Conservation (phyloP, 2,113 vertebrate species). For the Xiphophorus maculatus region DNA sequence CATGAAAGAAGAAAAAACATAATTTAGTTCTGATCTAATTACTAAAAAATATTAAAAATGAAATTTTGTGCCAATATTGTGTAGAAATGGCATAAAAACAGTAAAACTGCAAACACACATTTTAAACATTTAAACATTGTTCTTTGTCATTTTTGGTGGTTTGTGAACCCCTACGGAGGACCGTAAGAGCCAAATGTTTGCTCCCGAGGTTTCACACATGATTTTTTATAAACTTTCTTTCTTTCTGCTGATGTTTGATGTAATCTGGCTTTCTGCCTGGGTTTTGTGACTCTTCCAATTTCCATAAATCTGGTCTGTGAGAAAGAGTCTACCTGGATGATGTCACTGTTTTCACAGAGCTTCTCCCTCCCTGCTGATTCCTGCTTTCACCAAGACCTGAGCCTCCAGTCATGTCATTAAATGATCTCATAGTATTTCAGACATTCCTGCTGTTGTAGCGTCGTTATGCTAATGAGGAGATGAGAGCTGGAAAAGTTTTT, state of each 20-base stretch:
- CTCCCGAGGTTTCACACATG: no score
- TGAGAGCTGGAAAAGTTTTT: not conserved
- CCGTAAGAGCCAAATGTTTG: no score
- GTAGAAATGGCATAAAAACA: no score
- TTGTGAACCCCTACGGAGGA: no score
- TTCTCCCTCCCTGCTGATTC: not conserved
- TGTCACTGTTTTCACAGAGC: slow-evolving; percentile 27
- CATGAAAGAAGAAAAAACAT: no score
- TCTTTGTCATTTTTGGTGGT: no score
- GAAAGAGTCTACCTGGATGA: slow-evolving; percentile 1
- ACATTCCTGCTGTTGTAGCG: not conserved
- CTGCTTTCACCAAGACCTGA: not conserved
- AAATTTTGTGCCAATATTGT: no score
- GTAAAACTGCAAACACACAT: no score
- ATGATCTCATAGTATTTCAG: not conserved
- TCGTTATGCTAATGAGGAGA: not conserved
- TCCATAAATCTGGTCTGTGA: not conserved
- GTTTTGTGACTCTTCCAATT: not conserved
- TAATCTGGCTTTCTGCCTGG: not conserved
- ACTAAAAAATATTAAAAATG: no score
- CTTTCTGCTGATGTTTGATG: not conserved
- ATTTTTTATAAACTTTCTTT: no score
- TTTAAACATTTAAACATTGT: no score
- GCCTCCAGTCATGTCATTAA: not conserved
- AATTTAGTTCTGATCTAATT: no score